phyloP scores from a whole-genome alignment of 1,140 invertebrate genomes.

The Procambarus virginalis region DNA sequence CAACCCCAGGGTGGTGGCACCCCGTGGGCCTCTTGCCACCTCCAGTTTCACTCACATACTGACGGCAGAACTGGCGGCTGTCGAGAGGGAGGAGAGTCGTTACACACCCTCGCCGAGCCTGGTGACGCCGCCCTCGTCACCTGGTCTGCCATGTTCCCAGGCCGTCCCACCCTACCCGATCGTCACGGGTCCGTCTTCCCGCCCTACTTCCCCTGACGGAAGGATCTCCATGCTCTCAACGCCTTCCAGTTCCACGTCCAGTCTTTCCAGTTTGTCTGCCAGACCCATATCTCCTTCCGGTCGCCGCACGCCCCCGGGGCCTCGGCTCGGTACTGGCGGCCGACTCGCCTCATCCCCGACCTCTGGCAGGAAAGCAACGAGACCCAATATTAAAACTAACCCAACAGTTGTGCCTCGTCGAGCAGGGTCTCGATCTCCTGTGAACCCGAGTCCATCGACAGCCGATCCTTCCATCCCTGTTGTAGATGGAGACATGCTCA shows the following conservation, averaged over 20 bases:
- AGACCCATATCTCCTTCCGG: constrained; percentile 69
- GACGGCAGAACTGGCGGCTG: background rate
- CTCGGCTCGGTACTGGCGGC: constrained; percentile 64
- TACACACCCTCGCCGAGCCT: constrained; percentile 31
- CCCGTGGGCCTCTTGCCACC: constrained; percentile 26
- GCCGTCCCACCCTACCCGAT: constrained; percentile 9
- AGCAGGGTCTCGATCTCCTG: constrained; percentile 44
- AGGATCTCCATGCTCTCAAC: constrained; percentile 63
- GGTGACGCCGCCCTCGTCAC: constrained; percentile 47
- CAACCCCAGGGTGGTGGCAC: constrained; percentile 29
- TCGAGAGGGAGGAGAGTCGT: constrained; percentile 22
- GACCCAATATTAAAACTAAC: constrained; percentile 69
- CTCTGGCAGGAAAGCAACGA: constrained; percentile 43
- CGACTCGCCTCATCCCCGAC: constrained; percentile 64
- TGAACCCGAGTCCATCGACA: constrained; percentile 23
- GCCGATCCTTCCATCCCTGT: background rate
- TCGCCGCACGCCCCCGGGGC: constrained; percentile 65
- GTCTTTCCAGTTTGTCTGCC: constrained; percentile 63
- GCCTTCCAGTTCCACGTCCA: constrained; percentile 69
- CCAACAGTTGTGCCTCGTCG: constrained; percentile 44
- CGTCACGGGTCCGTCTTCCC: constrained; percentile 10
- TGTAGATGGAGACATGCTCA: constrained; percentile 27
- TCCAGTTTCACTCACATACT: background rate
- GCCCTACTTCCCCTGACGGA: constrained; percentile 59
- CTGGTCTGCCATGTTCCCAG: constrained; percentile 7